Evolutionary conservation across 2,888 invertebrate genomes (phyloP), one percentile per base, ranked within the genome.

Genomic region (Cecidostiba fungosa): DNA sequence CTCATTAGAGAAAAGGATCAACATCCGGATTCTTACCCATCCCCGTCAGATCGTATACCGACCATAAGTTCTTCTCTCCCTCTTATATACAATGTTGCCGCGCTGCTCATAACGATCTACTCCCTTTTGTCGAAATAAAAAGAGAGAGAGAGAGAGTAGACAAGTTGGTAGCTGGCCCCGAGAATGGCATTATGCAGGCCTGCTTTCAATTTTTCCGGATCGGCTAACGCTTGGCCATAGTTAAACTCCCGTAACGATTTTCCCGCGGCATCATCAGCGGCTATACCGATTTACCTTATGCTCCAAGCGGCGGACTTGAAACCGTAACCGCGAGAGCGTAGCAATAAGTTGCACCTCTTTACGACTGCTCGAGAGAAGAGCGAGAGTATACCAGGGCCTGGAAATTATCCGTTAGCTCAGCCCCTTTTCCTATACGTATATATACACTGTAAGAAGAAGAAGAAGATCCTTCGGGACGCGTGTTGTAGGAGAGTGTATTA

Each of bases 271-370:
- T 59, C 43, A 43, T 12, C 26, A 23, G 50, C 54, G 32, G 36
- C 29, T 32, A n/a, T 70, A 70, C 82, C 77, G 77, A 77, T 77
- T 72, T 54, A 23, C 62, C 23, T 47, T 19, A 12, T 4, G 26
- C 23, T 32, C 26, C n/a, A 19, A 2, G 43, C 73, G 39, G 62
- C 16, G 29, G 62, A 74, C 74, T 73, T 69, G 70, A 84, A 87
- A 77, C 82, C 89, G 89, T 90, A 91, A 90, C 89, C 87, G 89
- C 88, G 88, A 87, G 87, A 87, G 88, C 87, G 87, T 88, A 87
- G 89, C 90, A 89, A 88, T 91, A 91, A 91, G 89, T 90, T 89
- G 88, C 88, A 86, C 89, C 86, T 90, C 89, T 91, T 91, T 91
- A 91, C 89, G 91, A 91, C 88, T 79, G 54, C 19, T 1, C 16